Base-by-base conservation (phyloP, 64 coral and sea anemone species). In the Catalaphyllia jardinei region DNA sequence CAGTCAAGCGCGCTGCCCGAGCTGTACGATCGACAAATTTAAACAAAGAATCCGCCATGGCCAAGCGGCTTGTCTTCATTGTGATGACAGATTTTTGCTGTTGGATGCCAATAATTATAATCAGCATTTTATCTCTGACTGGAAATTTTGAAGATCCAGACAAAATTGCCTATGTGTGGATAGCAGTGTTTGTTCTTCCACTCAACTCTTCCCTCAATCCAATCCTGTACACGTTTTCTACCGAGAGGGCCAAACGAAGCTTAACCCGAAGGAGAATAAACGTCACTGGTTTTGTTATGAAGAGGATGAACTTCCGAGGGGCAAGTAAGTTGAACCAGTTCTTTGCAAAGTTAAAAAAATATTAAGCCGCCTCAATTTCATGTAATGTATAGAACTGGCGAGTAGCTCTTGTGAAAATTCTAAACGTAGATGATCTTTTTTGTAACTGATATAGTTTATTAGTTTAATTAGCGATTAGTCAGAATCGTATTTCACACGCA, bases 31-130 rank as follows among this genome's bases (percentile, higher is more conserved):
- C 86, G 20, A 88, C 29, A 10, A 22, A 75, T 59, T 22, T 75
- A 54, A 74, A 54, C 25, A 88, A n/a, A 6, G 86, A 88, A 61
- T 88, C 86, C 17, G 42, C 86, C 7, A 33, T 88, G 42, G 86
- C 86, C 29, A 88, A 55, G 86, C 38, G 86, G 19, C 51, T 88
- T n/a, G 86, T 75, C 33, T 88, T 88, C 52, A 88, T 88, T 16
- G 60, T 88, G 2, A 18, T 88, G 31, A 88, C 86, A 29, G 86
- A 88, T 15, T 88, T 88, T 35, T 76, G 42, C 75, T 88, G 86
- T 22, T 88, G 86, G 86, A 88, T 88, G 86, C 86, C 86, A n/a
- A 73, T 88, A 38, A 88, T 88, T 24, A 38, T 88, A 6, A 88
- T 88, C 25, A 61, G 49, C 27, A 61, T 88, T 62, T 67, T 88